Base-by-base conservation (phyloP, 2,888 invertebrate genomes). In the Phortica okadai region DNA sequence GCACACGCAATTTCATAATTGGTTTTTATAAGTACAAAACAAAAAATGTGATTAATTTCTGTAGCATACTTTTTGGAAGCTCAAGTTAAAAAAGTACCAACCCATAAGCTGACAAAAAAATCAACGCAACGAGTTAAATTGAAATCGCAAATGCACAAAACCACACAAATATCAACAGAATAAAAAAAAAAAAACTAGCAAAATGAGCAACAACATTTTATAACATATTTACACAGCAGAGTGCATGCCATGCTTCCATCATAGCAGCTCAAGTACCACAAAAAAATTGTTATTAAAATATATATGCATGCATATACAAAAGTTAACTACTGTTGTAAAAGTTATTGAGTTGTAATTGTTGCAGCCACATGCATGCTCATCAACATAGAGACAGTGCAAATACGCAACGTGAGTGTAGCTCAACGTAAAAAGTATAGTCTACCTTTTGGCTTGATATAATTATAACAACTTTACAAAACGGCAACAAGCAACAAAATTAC, bases 331-430 rank as follows among this genome's bases (percentile, higher is more conserved):
- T 50, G 64, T 54, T 54, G 21, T 44, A 50, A 75, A 87, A 87
- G 84, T 87, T 86, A 86, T 86, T 87, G 86, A 86, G 86, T 86
- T 87, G 84, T 84, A 87, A 86, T 87, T 87, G 86, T 84, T 77
- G 54, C 64, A 64, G 21, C 3, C 59, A 59, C 59, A 66, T 33
- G 66, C 66, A 41, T 33, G 6, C 8, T 33, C 33, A 33, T 33
- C 33, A 33, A 42, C 41, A 6, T 67, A 67, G 11, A 67, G 25
- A 62, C 62, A 85, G 78, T 75, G 81, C 81, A 86, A 86, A 83
- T 80, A 83, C 6, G 33, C 50, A 50, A 11, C 10, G 77, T 78
- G 76, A 44, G 76, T 76, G 77, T 58, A 56, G 64, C 45, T 62
- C 45, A 58, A 56, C 10, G 70, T 70, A 79, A 81, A 82, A 83